Evolutionary conservation across 64 coral and sea anemone species (phyloP).

Genomic region (Montipora foliosa): DNA sequence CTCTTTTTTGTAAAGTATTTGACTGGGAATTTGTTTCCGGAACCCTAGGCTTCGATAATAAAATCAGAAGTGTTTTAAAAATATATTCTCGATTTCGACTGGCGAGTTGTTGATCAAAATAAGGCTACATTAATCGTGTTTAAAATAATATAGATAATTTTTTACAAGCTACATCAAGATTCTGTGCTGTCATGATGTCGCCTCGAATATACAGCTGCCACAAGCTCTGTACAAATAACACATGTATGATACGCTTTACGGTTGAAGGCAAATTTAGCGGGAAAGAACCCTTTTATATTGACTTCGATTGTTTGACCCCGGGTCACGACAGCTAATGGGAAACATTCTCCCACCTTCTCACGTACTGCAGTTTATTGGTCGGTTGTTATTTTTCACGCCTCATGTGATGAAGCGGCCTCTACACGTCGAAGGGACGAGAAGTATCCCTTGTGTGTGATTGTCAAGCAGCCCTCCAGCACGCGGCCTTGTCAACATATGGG

Average conservation of each 20-base stretch:
- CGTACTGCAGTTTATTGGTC: background rate
- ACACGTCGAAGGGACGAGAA: background rate
- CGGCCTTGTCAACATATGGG: conserved; percentile 2
- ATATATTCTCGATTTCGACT: background rate
- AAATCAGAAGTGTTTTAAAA: conserved; percentile 19
- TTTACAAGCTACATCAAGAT: too few species aligned
- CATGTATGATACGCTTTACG: background rate
- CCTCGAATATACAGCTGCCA: too few species aligned
- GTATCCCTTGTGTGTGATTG: background rate
- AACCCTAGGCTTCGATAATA: background rate
- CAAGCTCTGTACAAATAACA: background rate
- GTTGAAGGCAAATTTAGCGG: background rate
- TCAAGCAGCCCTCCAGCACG: background rate
- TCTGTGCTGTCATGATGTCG: too few species aligned
- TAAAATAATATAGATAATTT: background rate
- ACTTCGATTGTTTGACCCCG: background rate
- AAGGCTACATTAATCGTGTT: background rate
- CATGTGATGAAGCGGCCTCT: background rate
- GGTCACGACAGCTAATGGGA: background rate
- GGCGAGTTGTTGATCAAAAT: background rate
- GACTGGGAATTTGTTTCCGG: background rate
- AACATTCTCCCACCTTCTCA: background rate
- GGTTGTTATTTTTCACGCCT: conserved; percentile 45
- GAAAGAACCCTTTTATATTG: background rate
- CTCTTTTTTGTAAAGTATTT: background rate